Evolutionary conservation across 1,140 invertebrate species (phyloP).

Genomic region (Bombus soroeensis): DNA sequence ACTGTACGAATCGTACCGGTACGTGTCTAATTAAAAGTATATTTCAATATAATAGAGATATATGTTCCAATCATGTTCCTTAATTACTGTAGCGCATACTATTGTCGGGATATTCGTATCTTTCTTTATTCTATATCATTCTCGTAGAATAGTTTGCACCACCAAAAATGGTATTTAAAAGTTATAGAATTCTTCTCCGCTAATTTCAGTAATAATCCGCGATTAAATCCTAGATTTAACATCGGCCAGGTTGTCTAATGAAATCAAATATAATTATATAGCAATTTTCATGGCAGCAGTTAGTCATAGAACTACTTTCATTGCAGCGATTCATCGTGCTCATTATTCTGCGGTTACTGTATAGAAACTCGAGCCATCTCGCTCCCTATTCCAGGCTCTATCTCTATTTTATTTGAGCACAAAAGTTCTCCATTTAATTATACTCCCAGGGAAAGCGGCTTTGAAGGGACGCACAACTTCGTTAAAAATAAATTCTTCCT

Average conservation of each 20-base stretch:
- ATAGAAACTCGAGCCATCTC: neutral
- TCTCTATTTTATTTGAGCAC: neutral
- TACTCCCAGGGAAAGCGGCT: neutral
- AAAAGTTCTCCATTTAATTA: constrained; percentile 6
- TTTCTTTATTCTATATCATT: no score
- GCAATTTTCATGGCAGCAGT: neutral
- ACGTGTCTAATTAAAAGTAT: neutral
- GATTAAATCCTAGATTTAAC: neutral
- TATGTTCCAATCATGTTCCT: neutral
- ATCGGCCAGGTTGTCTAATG: neutral
- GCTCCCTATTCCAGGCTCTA: neutral
- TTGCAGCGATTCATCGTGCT: neutral
- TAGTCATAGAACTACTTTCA: neutral
- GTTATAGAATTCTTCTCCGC: no score
- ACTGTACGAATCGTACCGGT: neutral
- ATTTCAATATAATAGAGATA: neutral
- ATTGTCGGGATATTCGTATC: no score
- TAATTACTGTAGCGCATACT: neutral
- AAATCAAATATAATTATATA: neutral
- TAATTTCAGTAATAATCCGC: no score
- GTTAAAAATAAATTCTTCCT: constrained; percentile 33
- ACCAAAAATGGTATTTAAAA: no score
- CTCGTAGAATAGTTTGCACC: no score
- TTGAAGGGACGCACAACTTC: neutral
- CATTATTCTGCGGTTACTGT: neutral